Evolutionary conservation across 1,140 invertebrate species (phyloP), one percentile per base, ranked within the genome.

Genomic region (Trissolcus basalis): DNA sequence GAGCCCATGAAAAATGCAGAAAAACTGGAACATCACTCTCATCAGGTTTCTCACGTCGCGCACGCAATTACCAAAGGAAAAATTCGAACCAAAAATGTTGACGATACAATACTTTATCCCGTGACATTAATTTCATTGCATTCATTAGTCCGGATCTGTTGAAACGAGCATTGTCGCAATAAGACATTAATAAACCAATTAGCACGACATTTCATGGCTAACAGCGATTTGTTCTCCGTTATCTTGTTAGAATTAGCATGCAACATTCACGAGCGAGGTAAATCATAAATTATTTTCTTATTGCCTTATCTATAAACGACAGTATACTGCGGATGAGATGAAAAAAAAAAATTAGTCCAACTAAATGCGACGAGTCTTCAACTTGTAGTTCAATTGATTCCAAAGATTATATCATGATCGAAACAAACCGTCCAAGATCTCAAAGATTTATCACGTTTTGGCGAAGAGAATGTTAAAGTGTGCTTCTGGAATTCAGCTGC

Each of bases 181-280:
- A 41, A 33, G 15, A 32, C n/a, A 55, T 55, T 48, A 32, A 47
- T 65, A 65, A 65, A 6, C 58, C n/a, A 43, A 61, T 50, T 61
- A 61, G 41, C 36, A 16, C 61, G 32, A 55, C 44, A 67, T 49
- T 67, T 43, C 51, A 50, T 55, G 51, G 36, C 45, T 67, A 63
- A 51, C 50, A 33, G 19, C n/a, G 27, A 63, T 63, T 63, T 45
- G 59, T 67, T 65, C 32, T n/a, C 51, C 35, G 12, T 55, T 39
- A 65, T 65, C 44, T 33, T 49, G 47, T 56, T 39, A 65, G 19
- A 27, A 27, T 27, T 27, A 27, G 19, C 19, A 27, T 27, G 19
- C 19, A 27, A 27, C 19, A 27, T 27, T 27, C 19, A 27, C 19
- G 1, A 27, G 19, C 19, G 2, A 3, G 19, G 19, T 27, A 27